These are phyloP conservation scores for Drosophila algonquin DNA, from an alignment of 2,888 invertebrate genomes.

Conservation along the genomic window DNA sequence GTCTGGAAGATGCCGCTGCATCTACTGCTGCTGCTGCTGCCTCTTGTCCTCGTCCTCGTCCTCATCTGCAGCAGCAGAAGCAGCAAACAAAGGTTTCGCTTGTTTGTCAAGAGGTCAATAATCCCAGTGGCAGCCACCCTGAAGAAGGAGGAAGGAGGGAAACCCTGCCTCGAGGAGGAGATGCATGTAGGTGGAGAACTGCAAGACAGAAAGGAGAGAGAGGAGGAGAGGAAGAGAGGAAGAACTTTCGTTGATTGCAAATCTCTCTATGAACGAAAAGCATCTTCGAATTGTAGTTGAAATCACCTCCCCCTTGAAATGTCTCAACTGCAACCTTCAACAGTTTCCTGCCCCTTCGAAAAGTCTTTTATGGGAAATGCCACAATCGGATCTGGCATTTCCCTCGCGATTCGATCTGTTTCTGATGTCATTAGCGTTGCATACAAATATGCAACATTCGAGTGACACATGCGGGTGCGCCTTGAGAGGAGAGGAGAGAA, in stretches of 20 bases:
- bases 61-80: slow-evolving; percentile 8
- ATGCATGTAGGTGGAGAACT: slow-evolving; percentile 2
- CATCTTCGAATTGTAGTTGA: neutral
- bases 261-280: neutral
- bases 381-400: slow-evolving; percentile 12
- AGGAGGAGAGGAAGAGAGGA: neutral
- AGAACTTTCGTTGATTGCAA: neutral
- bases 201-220: slow-evolving; percentile 15
- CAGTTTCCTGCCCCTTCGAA: neutral
- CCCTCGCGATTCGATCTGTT: slow-evolving; percentile 22
- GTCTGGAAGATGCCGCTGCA: slow-evolving; percentile 24
- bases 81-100: slow-evolving; percentile 50
- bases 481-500: neutral
- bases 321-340: neutral
- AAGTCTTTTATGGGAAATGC: neutral
- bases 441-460: slow-evolving; percentile 69
- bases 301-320: neutral
- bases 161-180: slow-evolving; percentile 34
- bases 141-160: slow-evolving; percentile 24
- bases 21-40: neutral
- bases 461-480: slow-evolving; percentile 68
- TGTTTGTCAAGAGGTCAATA: slow-evolving; percentile 72
- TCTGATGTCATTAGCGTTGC: slow-evolving; percentile 62
- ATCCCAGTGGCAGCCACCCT: slow-evolving; percentile 45
- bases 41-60: neutral